A percentile compares a stretch with the other conserved stretches of the same genome.
phyloP scores from a whole-genome alignment of 2,113 vertebrate species.

The Hippoglossus stenolepis region DNA sequence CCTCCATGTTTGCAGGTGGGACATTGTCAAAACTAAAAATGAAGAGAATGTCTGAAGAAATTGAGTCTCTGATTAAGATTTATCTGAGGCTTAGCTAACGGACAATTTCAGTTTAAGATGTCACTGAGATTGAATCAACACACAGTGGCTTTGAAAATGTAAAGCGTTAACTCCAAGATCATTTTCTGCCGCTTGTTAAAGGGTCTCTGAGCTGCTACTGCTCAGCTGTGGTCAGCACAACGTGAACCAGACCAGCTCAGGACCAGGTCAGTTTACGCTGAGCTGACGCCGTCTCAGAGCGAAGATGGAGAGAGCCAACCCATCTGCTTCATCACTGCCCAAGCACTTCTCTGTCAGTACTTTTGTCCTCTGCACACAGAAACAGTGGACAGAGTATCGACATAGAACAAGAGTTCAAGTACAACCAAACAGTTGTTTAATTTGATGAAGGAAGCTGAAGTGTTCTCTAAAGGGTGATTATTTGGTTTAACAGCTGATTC shows the following conservation, averaged over 20 bases:
- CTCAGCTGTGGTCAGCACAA: slow-evolving; percentile 12
- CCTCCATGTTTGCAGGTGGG: no score
- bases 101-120: no score
- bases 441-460: no score
- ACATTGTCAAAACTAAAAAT: no score
- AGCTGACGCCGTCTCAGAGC: slow-evolving; percentile 17
- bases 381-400: no score
- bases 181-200: slow-evolving; percentile 9
- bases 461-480: not conserved
- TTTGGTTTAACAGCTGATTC: not conserved
- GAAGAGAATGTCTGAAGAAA: no score
- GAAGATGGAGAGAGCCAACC: slow-evolving; percentile 26
- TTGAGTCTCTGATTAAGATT: no score
- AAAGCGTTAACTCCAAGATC: not conserved
- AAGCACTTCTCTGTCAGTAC: slow-evolving; percentile 44
- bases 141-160: no score
- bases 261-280: slow-evolving; percentile 7
- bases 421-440: no score
- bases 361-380: not conserved
- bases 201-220: slow-evolving; percentile 35
- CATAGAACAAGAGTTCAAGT: no score
- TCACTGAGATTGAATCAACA: no score
- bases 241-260: accelerated
- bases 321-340: slow-evolving; percentile 51
- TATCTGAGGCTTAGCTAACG: no score